phyloP scores from a whole-genome alignment of 2,113 vertebrate species.

The Clarias macrocephalus region DNA sequence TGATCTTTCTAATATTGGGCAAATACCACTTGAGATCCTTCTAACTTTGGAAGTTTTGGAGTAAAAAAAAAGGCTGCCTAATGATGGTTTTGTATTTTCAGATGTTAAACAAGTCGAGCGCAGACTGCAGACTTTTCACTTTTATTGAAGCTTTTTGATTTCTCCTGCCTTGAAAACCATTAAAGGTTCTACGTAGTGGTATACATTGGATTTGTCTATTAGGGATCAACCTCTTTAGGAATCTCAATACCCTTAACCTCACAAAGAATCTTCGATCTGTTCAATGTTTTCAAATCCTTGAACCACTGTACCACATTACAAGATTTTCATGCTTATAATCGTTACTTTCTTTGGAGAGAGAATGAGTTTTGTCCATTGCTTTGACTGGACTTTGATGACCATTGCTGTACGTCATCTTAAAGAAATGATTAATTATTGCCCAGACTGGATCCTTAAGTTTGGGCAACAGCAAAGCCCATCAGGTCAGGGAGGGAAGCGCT shows the following conservation, averaged over 20 bases:
- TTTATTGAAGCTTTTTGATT: background rate
- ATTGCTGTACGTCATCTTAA: constrained; percentile 15
- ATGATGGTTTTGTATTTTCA: background rate
- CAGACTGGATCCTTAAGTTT: constrained; percentile 2
- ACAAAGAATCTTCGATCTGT: too few species aligned
- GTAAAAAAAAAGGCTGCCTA: background rate
- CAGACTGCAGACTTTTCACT: background rate
- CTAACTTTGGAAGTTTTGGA: background rate
- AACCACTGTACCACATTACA: background rate
- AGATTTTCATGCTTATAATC: background rate
- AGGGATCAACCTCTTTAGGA: background rate
- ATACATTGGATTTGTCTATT: background rate
- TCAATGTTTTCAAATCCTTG: too few species aligned
- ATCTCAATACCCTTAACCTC: background rate
- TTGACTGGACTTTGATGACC: background rate
- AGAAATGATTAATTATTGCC: background rate
- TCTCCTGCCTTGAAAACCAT: background rate
- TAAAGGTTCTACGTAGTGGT: background rate
- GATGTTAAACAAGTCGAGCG: background rate
- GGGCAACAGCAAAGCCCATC: background rate
- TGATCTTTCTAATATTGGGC: background rate
- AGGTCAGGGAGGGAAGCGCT: background rate
- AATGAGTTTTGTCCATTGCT: background rate
- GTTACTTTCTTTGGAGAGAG: background rate
- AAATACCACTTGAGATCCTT: background rate